These are phyloP conservation scores for Campoletis sonorensis DNA, from an alignment of 1,140 invertebrate species.

Conservation along the genomic window DNA sequence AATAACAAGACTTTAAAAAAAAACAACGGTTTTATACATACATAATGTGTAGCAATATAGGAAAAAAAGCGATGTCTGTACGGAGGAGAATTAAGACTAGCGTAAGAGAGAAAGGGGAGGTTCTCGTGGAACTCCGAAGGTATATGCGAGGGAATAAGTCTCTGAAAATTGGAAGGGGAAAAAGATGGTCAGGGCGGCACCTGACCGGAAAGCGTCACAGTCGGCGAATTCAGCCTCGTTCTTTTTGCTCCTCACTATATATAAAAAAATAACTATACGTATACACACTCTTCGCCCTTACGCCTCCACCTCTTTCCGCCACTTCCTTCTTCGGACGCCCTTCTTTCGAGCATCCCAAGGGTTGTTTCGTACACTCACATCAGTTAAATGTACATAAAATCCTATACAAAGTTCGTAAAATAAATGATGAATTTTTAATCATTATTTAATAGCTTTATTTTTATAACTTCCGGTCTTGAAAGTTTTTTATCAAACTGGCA, in stretches of 20 bases:
- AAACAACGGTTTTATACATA: background rate
- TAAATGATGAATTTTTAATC: too few species aligned
- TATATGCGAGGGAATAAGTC: conserved; percentile 56
- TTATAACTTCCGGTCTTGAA: too few species aligned
- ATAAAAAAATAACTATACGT: background rate
- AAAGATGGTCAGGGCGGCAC: conserved; percentile 71
- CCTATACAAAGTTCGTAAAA: too few species aligned
- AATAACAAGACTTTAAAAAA: background rate
- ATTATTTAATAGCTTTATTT: too few species aligned
- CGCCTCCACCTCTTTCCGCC: background rate
- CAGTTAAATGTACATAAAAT: too few species aligned
- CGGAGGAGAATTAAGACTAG: conserved; percentile 48
- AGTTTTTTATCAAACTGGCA: too few species aligned
- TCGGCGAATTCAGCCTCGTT: conserved; percentile 71
- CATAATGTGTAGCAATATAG: background rate
- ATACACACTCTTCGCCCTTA: conserved; percentile 18
- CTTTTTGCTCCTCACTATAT: conserved; percentile 59
- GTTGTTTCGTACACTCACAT: conserved; percentile 19
- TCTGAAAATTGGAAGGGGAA: conserved; percentile 59
- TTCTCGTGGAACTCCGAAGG: conserved; percentile 48
- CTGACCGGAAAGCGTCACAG: conserved; percentile 75
- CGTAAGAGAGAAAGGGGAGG: conserved; percentile 46
- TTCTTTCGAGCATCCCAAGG: conserved; percentile 11
- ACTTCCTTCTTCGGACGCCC: conserved; percentile 9
- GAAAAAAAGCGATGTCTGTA: conserved; percentile 35